Conservation (phyloP, 2,113 vertebrate genomes). For the Phoxinus phoxinus region DNA sequence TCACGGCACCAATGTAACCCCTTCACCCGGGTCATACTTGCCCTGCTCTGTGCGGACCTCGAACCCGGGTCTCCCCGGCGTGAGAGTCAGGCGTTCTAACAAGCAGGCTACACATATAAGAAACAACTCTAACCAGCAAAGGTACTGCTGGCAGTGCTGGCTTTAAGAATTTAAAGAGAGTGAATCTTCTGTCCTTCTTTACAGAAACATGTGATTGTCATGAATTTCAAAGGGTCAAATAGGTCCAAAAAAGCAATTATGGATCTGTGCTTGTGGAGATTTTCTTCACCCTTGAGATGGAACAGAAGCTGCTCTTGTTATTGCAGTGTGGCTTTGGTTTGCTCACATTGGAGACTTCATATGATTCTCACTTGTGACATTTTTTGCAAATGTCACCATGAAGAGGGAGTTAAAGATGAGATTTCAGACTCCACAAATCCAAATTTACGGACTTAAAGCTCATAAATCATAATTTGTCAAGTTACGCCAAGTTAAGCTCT, state of each 20-base stretch:
- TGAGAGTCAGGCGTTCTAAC: no score
- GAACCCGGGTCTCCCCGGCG: no score
- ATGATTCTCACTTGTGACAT: constrained; percentile 31
- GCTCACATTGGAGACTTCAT: background rate
- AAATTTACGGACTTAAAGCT: background rate
- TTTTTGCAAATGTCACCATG: constrained; percentile 30
- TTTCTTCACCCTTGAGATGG: constrained; percentile 7
- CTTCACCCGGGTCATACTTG: no score
- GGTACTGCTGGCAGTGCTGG: constrained; percentile 1
- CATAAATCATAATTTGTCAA: constrained; percentile 9
- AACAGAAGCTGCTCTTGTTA: background rate
- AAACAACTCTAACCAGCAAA: background rate
- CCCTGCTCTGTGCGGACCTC: no score
- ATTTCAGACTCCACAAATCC: background rate
- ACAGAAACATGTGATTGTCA: constrained; percentile 1
- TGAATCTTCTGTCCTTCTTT: background rate
- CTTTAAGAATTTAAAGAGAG: background rate
- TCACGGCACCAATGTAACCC: no score
- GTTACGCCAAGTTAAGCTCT: background rate
- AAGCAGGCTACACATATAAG: no score
- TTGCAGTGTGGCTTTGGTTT: constrained; percentile 11
- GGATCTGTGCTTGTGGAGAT: constrained; percentile 17
- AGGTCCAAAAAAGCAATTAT: constrained; percentile 56
- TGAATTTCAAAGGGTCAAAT: constrained; percentile 29
- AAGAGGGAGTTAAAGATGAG: background rate